Percentiles rank a stretch among this genome's conserved stretches.
Conservation (phyloP, 2,113 vertebrate species). For the Eurypyga helias region DNA sequence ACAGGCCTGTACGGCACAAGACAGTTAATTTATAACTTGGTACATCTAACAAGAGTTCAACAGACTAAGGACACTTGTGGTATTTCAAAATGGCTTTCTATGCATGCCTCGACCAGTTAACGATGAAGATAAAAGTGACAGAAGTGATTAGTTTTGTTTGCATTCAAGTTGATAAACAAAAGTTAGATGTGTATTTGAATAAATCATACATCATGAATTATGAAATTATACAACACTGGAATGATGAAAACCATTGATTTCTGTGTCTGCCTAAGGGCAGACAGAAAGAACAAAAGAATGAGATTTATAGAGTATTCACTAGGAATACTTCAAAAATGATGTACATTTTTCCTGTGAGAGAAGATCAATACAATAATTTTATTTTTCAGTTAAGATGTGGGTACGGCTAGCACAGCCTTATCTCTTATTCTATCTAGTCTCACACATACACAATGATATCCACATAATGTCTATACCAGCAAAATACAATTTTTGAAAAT, state of each 20-base stretch:
- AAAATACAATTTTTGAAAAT: not conserved
- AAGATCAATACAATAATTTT: constrained; percentile 47
- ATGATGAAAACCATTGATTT: constrained; percentile 57
- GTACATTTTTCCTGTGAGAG: constrained; percentile 19
- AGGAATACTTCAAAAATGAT: constrained; percentile 14
- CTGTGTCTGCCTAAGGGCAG: constrained; percentile 48
- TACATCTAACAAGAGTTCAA: not conserved
- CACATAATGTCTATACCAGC: constrained; percentile 6
- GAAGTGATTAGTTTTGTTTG: constrained; percentile 30
- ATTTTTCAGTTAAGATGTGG: constrained; percentile 18
- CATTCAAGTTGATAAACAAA: constrained; percentile 32
- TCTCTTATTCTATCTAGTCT: constrained; percentile 8
- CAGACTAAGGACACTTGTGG: not conserved
- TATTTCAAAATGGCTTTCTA: not conserved
- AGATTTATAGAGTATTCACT: not conserved
- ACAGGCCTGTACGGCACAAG: not conserved
- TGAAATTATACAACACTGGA: not conserved
- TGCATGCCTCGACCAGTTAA: not conserved
- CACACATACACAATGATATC: not conserved
- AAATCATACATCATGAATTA: constrained; percentile 56
- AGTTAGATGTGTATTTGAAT: constrained; percentile 32
- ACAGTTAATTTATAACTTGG: not conserved
- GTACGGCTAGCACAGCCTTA: not conserved
- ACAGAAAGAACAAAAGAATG: constrained; percentile 33
- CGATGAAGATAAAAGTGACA: not conserved